Evolutionary conservation across 2,113 vertebrate genomes (phyloP), one percentile per base, ranked within the genome.

Genomic region (Oenanthe oenanthe): DNA sequence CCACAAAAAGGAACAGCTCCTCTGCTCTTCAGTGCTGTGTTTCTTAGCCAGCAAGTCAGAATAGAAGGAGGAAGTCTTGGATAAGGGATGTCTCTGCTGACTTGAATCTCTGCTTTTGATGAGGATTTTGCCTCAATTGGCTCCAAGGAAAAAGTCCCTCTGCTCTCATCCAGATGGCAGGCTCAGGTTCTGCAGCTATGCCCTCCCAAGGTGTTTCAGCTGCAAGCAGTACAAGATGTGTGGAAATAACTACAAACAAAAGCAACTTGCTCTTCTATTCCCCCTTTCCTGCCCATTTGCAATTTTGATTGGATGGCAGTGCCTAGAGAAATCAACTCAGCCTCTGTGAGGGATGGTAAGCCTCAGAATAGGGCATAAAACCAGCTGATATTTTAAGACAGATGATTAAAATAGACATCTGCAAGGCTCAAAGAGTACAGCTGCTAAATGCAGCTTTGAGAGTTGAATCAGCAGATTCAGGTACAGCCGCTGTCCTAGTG

Each of bases 391-490:
- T 94, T 95, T 96, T 94, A 95, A 93, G 87, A 97, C 82, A 88
- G 90, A 97, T 94, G 75, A 96, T 97, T 96, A 94, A 96, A 96
- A 94, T 92, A 92, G 72, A 84, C 70, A 83, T 93, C 82, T 96
- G 93, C 91, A 53, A 66, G 79, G 61, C 79, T 89, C 57, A 29
- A 92, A 83, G 88, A 92, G 57, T 95, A 92, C 95, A 97, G 93
- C 94, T 94, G 94, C 90, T 83, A 90, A 93, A 94, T 67, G 82
- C 90, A 95, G 90, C 82, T 90, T 94, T 63, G 89, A 63, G 78
- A 90, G 85, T 93, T 96, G 93, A 96, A 92, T 94, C 94, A 95
- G 96, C 92, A 96, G 65, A 94, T 94, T 90, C 94, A 95, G 95
- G 94, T 96, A 96, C 82, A 92, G 88, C 72, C n/a, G 1, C 43